phyloP scores from a whole-genome alignment of 2,113 vertebrate genomes.

The Nothoprocta pentlandii region DNA sequence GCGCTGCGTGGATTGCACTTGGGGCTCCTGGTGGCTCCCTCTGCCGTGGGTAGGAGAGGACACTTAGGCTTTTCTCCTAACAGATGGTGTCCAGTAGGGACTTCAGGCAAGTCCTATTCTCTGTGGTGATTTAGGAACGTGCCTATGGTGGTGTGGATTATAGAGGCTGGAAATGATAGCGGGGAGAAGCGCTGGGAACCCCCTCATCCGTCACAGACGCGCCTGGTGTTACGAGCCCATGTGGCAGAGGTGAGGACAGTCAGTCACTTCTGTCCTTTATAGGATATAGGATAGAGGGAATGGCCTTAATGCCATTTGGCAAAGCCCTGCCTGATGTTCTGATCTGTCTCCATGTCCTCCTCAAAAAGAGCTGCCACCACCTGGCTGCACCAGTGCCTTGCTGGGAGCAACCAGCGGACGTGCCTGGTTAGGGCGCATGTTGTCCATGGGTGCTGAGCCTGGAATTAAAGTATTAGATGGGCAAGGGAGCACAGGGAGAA shows the following conservation, averaged over 20 bases:
- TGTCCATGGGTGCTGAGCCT: neutral
- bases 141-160: neutral
- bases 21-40: neutral
- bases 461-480: neutral
- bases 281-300: neutral
- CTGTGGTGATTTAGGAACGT: neutral
- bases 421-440: too few relatives aligned
- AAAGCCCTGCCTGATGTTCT: rapidly evolving
- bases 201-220: rapidly evolving
- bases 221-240: neutral
- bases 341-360: neutral
- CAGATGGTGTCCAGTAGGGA: neutral
- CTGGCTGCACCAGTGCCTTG: neutral
- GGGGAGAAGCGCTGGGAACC: neutral
- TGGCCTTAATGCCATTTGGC: neutral
- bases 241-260: neutral
- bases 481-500: neutral
- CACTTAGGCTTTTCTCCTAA: neutral
- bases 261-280: too few relatives aligned
- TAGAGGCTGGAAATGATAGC: neutral
- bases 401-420: too few relatives aligned
- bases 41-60: neutral
- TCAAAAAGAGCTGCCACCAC: neutral
- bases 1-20: neutral
- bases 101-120: neutral